phyloP scores from a whole-genome alignment of 2,113 vertebrate species.

The Solenodon paradoxus region DNA sequence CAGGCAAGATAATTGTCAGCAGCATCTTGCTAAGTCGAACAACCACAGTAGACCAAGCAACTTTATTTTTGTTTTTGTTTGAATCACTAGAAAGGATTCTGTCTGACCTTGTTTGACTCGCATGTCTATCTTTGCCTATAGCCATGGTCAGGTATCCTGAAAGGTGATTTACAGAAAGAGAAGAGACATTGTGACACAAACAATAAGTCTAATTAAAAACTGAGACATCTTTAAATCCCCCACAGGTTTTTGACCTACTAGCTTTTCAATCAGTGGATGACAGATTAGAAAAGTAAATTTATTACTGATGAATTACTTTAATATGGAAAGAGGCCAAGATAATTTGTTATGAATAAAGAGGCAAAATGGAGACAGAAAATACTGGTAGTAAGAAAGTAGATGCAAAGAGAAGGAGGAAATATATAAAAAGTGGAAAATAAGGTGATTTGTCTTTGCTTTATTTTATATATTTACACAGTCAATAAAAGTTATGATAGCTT shows the following conservation, averaged over 20 bases:
- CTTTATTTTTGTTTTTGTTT: background rate
- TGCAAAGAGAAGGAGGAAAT: background rate
- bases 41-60: background rate
- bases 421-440: background rate
- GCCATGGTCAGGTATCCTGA: background rate
- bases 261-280: background rate
- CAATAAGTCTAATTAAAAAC: conserved; percentile 18
- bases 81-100: background rate
- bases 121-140: background rate
- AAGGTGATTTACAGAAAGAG: conserved; percentile 1
- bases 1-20: background rate
- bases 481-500: background rate
- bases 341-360: background rate
- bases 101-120: background rate
- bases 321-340: background rate
- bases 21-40: background rate
- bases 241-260: background rate
- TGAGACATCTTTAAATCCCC: background rate
- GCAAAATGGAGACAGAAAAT: background rate
- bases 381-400: background rate
- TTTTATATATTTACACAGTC: background rate
- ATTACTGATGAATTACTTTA: background rate
- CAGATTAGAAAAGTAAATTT: background rate
- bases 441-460: background rate
- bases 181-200: background rate